A percentile compares a stretch with the other conserved stretches of the same genome.
Evolutionary conservation across 2,888 invertebrate genomes (phyloP).

Genomic region (Dryobota labecula): DNA sequence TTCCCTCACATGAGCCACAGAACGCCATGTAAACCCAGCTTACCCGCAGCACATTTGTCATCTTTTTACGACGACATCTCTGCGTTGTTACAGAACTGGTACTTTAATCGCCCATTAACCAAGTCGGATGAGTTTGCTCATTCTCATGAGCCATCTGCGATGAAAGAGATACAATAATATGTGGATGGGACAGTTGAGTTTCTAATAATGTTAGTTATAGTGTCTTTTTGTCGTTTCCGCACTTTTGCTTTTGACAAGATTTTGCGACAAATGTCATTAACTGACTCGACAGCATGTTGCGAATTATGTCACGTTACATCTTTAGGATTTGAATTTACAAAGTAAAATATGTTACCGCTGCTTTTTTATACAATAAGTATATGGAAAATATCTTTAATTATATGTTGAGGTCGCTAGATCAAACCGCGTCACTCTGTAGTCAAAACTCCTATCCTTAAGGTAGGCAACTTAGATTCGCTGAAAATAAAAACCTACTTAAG

Average conservation of each 20-base stretch:
- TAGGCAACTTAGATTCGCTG: too few relatives aligned
- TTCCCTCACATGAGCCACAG: neutral
- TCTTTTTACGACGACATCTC: constrained; percentile 55
- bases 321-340: too few relatives aligned
- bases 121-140: constrained; percentile 35
- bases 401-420: too few relatives aligned
- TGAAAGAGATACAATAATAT: constrained; percentile 13
- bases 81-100: constrained; percentile 45
- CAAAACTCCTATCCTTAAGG: too few relatives aligned
- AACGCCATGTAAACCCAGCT: constrained; percentile 24
- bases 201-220: constrained; percentile 28
- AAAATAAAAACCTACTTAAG: too few relatives aligned
- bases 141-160: constrained; percentile 43
- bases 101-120: constrained; percentile 57
- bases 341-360: too few relatives aligned
- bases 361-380: too few relatives aligned
- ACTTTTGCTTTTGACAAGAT: neutral
- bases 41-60: constrained; percentile 50
- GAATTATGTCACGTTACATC: neutral
- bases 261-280: neutral
- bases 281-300: neutral
- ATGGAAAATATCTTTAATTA: too few relatives aligned
- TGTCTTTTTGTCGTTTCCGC: neutral
- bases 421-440: too few relatives aligned
- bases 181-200: constrained; percentile 20